Evolutionary conservation across 92 coral and sea anemone species (phyloP).

Genomic region (Actinernus sp.): DNA sequence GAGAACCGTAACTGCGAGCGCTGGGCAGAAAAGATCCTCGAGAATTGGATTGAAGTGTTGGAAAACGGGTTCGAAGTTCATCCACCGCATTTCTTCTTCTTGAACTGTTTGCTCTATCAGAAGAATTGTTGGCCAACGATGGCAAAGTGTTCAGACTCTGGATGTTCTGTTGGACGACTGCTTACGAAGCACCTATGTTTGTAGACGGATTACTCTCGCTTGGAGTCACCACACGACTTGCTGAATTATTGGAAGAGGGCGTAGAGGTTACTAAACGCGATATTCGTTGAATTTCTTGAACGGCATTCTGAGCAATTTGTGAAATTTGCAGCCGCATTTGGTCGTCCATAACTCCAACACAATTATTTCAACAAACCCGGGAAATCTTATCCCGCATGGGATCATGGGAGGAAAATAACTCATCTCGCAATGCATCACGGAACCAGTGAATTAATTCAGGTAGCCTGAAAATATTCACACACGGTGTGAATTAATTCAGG

Average conservation of each 20-base stretch:
- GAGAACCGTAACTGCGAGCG: background rate
- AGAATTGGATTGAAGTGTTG: constrained; percentile 14
- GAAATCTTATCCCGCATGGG: no score
- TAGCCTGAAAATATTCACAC: background rate
- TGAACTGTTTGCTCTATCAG: background rate
- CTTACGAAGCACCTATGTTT: background rate
- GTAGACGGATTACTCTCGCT: background rate
- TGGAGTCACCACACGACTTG: background rate
- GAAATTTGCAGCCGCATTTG: background rate
- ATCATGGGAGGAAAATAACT: no score
- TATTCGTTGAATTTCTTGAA: constrained; percentile 29
- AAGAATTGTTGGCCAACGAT: background rate
- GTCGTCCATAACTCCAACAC: background rate
- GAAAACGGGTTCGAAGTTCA: constrained; percentile 19
- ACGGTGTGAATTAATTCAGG: no score
- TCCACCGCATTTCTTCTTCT: constrained; percentile 5
- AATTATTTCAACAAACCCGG: background rate
- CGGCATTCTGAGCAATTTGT: constrained; percentile 12
- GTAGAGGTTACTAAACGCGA: constrained; percentile 22
- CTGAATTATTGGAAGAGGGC: background rate
- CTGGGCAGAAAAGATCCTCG: background rate
- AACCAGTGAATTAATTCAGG: background rate
- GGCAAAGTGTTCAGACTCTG: background rate
- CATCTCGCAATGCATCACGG: constrained; percentile 3
- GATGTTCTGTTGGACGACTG: background rate